Evolutionary conservation across 1,140 invertebrate genomes (phyloP).

Genomic region (Psix sp.): DNA sequence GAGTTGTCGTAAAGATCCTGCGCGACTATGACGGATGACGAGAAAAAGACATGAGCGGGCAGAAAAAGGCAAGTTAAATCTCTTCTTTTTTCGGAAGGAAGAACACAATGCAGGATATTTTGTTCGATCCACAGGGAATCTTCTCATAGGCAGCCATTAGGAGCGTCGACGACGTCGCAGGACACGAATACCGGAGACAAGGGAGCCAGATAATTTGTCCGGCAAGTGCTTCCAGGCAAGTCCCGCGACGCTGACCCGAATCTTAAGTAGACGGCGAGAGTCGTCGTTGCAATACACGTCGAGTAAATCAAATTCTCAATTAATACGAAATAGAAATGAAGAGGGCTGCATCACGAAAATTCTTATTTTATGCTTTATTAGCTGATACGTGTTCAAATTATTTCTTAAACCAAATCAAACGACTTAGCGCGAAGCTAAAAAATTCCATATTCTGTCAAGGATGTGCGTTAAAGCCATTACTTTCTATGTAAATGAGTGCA

Average conservation of each 20-base stretch:
- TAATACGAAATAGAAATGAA: slow-evolving; percentile 45
- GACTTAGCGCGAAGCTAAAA: neutral
- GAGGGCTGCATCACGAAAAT: slow-evolving; percentile 25
- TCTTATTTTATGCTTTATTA: slow-evolving; percentile 38
- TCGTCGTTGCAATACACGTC: slow-evolving; percentile 48
- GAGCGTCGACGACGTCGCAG: slow-evolving; percentile 34
- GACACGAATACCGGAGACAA: slow-evolving; percentile 53
- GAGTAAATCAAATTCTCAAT: slow-evolving; percentile 51
- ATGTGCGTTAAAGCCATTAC: neutral
- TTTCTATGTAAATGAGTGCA: slow-evolving; percentile 25
- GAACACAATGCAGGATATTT: slow-evolving; percentile 70
- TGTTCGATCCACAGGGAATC: slow-evolving; percentile 67
- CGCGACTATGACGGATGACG: slow-evolving; percentile 28
- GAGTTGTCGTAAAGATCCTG: slow-evolving; percentile 18
- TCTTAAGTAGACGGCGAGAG: slow-evolving; percentile 68
- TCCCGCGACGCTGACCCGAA: slow-evolving; percentile 68
- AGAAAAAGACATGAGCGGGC: slow-evolving; percentile 10
- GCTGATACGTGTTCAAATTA: slow-evolving; percentile 34
- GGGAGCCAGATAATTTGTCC: slow-evolving; percentile 71
- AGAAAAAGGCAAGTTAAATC: slow-evolving; percentile 30
- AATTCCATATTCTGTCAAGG: slow-evolving; percentile 10
- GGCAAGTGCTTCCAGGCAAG: slow-evolving; percentile 54
- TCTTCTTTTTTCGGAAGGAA: slow-evolving; percentile 18
- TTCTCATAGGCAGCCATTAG: slow-evolving; percentile 68
- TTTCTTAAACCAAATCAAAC: slow-evolving; percentile 1